phyloP scores from a whole-genome alignment of 2,888 invertebrate genomes.

The Dicyrtoma fusca region DNA sequence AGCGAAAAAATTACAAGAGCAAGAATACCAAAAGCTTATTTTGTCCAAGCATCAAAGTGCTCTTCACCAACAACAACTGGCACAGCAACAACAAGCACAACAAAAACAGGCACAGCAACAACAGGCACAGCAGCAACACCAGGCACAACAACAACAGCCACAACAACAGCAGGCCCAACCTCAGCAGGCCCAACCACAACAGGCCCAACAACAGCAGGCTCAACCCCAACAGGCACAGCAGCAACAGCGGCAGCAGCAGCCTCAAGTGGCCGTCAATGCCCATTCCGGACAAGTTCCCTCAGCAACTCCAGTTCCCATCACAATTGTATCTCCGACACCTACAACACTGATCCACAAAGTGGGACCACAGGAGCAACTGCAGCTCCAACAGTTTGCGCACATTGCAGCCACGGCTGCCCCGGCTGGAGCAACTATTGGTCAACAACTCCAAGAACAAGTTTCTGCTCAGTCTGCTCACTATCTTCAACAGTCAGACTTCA shows the following conservation, averaged over 20 bases:
- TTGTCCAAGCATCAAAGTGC: conserved; percentile 28
- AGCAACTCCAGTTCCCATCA: not conserved
- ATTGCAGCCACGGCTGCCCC: conserved; percentile 35
- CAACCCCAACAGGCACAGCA: not conserved
- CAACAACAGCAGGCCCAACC: too few relatives aligned
- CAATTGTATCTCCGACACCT: too few relatives aligned
- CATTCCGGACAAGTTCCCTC: conserved; percentile 17
- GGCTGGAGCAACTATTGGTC: conserved; percentile 42
- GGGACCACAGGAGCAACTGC: conserved; percentile 16
- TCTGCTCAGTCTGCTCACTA: conserved; percentile 12
- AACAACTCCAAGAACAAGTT: conserved; percentile 39
- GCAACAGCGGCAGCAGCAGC: not conserved
- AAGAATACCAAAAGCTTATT: conserved; percentile 34
- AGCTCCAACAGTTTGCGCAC: conserved; percentile 23
- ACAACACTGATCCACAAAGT: conserved; percentile 10
- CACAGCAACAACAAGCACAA: too few relatives aligned
- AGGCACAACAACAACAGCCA: too few relatives aligned
- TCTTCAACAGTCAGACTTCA: conserved; percentile 1
- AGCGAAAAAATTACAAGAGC: conserved; percentile 32
- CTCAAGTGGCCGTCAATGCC: conserved; percentile 4
- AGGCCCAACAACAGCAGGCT: too few relatives aligned
- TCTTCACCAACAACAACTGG: not conserved
- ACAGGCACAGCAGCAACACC: not conserved
- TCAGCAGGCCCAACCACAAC: too few relatives aligned
- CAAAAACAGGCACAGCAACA: not conserved